phyloP scores from a whole-genome alignment of 2,888 invertebrate species.

The Thysanoteuthis rhombus region DNA sequence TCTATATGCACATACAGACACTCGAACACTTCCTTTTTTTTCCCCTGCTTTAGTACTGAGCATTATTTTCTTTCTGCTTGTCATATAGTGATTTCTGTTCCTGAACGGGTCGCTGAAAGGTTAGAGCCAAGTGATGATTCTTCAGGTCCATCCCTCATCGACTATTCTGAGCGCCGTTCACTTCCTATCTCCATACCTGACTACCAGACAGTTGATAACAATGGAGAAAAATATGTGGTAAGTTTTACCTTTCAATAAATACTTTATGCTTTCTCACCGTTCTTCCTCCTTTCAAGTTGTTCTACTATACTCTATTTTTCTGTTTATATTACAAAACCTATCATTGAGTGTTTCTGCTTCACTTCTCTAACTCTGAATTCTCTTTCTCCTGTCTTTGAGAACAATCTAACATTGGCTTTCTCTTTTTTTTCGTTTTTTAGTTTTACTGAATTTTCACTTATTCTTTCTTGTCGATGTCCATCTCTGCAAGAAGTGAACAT shows the following conservation, averaged over 20 bases:
- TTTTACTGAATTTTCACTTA: background rate
- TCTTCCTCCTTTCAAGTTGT: too few species aligned
- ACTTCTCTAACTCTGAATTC: background rate
- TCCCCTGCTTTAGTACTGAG: background rate
- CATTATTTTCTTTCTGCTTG: background rate
- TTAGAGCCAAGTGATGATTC: constrained; percentile 76
- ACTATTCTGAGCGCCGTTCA: constrained; percentile 83
- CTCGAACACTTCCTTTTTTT: background rate
- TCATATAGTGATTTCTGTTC: constrained; percentile 64
- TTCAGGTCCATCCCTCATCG: constrained; percentile 79
- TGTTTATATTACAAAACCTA: background rate
- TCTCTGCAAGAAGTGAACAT: background rate
- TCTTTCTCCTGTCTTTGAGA: background rate
- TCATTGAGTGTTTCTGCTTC: background rate
- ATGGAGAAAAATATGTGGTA: constrained; percentile 88
- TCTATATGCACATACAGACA: background rate
- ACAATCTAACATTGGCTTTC: background rate
- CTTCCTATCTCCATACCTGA: constrained; percentile 86
- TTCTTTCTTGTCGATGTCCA: background rate
- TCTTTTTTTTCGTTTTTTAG: background rate
- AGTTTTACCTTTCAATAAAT: constrained; percentile 43
- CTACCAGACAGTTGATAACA: constrained; percentile 77
- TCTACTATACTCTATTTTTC: background rate
- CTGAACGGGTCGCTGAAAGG: constrained; percentile 64
- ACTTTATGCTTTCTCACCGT: background rate